A percentile compares a stretch with the other conserved stretches of the same genome.
Conservation (phyloP, 2,113 vertebrate genomes). For the Albula goreensis region DNA sequence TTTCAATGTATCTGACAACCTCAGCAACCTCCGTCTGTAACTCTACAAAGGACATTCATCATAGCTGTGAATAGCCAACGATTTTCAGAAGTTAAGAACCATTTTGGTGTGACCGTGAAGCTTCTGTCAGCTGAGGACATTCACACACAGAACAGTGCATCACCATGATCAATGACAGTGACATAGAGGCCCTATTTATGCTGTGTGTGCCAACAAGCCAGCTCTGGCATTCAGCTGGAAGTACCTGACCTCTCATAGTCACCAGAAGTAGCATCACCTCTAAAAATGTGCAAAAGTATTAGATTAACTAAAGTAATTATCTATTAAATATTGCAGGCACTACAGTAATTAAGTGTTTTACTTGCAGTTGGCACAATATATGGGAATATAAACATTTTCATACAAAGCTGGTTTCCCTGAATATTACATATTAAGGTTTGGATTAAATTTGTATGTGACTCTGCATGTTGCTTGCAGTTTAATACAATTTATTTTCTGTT, state of each 20-base stretch:
- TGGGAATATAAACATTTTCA: no score
- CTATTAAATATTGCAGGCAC: no score
- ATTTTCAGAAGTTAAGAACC: conserved; percentile 1
- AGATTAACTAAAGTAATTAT: no score
- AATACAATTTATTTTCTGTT: no score
- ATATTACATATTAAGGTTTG: no score
- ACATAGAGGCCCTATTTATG: neutral
- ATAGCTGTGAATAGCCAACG: neutral
- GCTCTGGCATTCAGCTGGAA: neutral
- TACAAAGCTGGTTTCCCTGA: no score
- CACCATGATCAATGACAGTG: neutral
- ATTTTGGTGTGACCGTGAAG: neutral
- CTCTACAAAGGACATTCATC: neutral
- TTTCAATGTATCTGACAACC: neutral
- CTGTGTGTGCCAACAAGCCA: neutral
- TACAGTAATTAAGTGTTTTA: no score
- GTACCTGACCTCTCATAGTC: neutral
- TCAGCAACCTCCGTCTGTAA: neutral
- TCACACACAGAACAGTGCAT: neutral
- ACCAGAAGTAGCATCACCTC: no score
- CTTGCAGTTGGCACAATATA: no score
- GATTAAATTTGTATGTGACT: no score
- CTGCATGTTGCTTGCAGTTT: no score
- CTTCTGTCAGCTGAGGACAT: neutral
- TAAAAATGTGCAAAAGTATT: no score